A percentile compares a stretch with the other conserved stretches of the same genome.
Evolutionary conservation across 1,140 invertebrate genomes (phyloP).

Genomic region (Thaumatotibia leucotreta): DNA sequence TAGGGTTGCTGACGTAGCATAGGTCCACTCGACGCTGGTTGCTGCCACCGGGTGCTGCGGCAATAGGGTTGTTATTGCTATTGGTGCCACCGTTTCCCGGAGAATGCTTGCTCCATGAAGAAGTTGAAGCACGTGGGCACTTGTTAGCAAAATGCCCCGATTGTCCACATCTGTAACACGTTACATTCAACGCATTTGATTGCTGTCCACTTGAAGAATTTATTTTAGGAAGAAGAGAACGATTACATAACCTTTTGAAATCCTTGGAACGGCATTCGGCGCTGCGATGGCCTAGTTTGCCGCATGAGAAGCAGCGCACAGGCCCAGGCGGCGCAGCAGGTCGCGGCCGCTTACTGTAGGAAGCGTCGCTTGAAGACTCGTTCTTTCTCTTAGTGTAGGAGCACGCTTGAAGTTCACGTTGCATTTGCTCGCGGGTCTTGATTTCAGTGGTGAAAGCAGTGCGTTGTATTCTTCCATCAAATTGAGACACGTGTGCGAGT

Average conservation of each 20-base stretch:
- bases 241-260: too few species aligned
- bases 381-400: neutral
- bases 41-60: neutral
- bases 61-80: neutral
- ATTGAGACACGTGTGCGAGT: neutral
- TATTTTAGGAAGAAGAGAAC: too few species aligned
- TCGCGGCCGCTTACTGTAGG: conserved; percentile 7
- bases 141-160: too few species aligned
- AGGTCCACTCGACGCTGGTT: conserved; percentile 1
- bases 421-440: neutral
- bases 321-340: neutral
- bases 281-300: conserved; percentile 21
- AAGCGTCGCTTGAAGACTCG: neutral
- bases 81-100: too few species aligned
- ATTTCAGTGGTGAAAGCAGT: neutral
- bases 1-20: neutral
- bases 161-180: too few species aligned
- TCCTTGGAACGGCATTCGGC: conserved; percentile 13
- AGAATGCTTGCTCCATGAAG: too few species aligned
- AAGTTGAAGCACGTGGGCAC: too few species aligned
- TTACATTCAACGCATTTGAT: too few species aligned
- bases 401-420: neutral
- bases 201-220: too few species aligned
- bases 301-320: conserved; percentile 22
- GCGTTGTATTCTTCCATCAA: neutral